Conservation (phyloP, 1,140 invertebrate genomes). For the Neelides sp. region DNA sequence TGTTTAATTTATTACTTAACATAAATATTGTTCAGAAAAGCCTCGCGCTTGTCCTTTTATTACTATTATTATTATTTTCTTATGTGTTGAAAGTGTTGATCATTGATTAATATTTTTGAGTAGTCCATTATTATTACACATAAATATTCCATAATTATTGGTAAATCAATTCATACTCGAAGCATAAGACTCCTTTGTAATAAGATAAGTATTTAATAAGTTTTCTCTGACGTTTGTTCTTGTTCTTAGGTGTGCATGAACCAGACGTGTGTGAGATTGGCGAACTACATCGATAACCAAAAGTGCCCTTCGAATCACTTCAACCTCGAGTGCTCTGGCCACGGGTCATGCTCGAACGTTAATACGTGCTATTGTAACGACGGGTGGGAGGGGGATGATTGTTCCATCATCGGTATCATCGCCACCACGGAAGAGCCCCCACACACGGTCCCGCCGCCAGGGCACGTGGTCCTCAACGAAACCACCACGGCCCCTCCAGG, state of each 20-base stretch:
- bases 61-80: too few relatives aligned
- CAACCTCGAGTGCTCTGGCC: constrained; percentile 77
- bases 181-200: too few relatives aligned
- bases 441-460: constrained; percentile 38
- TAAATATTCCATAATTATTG: too few relatives aligned
- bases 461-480: constrained; percentile 22
- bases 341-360: constrained; percentile 86
- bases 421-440: constrained; percentile 35
- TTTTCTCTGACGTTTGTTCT: too few relatives aligned
- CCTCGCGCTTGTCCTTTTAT: too few relatives aligned
- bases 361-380: constrained; percentile 81
- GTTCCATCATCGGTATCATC: constrained; percentile 59
- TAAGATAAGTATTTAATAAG: too few relatives aligned
- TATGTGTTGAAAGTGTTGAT: too few relatives aligned
- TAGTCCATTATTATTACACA: too few relatives aligned
- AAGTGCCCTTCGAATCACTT: constrained; percentile 72
- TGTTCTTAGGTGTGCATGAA: constrained; percentile 66
- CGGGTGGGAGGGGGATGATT: constrained; percentile 80
- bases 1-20: too few relatives aligned
- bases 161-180: too few relatives aligned
- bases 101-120: too few relatives aligned
- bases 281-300: constrained; percentile 64
- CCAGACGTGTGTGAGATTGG: constrained; percentile 74
- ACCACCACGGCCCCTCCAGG: constrained; percentile 30
- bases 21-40: too few relatives aligned